Evolutionary conservation across 1,140 invertebrate genomes (phyloP).

Genomic region (Philopotamus ludificatus): DNA sequence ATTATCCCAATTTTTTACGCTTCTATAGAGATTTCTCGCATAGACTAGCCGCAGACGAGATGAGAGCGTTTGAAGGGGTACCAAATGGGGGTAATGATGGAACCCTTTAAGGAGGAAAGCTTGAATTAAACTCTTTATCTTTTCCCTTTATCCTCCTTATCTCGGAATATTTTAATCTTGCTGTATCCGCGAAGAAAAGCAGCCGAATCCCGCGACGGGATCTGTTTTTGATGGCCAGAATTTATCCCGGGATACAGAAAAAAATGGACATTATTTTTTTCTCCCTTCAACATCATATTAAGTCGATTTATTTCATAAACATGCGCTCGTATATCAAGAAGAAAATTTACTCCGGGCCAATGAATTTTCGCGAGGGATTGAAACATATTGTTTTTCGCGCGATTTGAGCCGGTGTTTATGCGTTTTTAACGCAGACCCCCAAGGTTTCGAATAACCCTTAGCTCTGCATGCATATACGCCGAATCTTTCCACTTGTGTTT

Average conservation of each 20-base stretch:
- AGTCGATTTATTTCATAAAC: slow-evolving; percentile 35
- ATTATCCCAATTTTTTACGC: no score
- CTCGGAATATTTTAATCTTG: slow-evolving; percentile 24
- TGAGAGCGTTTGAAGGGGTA: no score
- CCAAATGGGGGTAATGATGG: slow-evolving; percentile 13
- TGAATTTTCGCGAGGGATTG: slow-evolving; percentile 37
- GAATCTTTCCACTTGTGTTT: not conserved
- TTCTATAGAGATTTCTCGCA: no score
- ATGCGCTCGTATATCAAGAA: slow-evolving; percentile 30
- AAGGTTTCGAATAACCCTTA: not conserved
- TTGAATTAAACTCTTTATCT: slow-evolving; percentile 31
- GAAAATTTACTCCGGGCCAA: slow-evolving; percentile 19
- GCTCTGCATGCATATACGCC: slow-evolving; percentile 32
- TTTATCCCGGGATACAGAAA: slow-evolving; percentile 21
- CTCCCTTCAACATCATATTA: slow-evolving; percentile 13
- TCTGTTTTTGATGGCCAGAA: slow-evolving; percentile 26
- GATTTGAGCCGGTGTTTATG: slow-evolving; percentile 38
- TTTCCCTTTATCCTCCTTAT: slow-evolving; percentile 17
- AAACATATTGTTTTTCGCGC: slow-evolving; percentile 41
- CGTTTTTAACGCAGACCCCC: slow-evolving; percentile 36
- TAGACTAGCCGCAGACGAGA: no score
- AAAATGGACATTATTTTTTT: slow-evolving; percentile 1
- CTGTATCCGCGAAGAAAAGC: slow-evolving; percentile 8
- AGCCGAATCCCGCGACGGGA: not conserved
- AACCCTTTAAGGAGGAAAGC: slow-evolving; percentile 7